These are phyloP conservation scores for Gastrophysa polygoni DNA, from an alignment of 2,888 invertebrate species.

Conservation along the genomic window DNA sequence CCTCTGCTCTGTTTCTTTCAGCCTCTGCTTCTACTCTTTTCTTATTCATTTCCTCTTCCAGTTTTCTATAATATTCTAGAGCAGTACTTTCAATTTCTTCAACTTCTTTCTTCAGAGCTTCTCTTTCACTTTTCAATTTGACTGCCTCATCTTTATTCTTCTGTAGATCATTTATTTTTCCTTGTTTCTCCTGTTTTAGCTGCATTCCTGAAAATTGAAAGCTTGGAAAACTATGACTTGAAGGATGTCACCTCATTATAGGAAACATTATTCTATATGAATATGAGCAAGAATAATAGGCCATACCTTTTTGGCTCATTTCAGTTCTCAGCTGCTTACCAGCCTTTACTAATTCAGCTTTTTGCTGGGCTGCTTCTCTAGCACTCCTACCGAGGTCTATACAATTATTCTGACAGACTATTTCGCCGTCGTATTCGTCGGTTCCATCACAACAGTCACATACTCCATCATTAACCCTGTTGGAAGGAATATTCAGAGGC, in stretches of 20 bases:
- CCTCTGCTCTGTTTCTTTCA: constrained; percentile 66
- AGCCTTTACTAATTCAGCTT: constrained; percentile 75
- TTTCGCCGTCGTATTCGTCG: constrained; percentile 75
- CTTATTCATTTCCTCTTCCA: constrained; percentile 69
- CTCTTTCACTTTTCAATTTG: constrained; percentile 77
- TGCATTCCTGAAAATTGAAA: constrained; percentile 65
- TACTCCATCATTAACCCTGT: constrained; percentile 89
- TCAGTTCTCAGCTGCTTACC: constrained; percentile 79
- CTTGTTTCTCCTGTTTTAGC: constrained; percentile 74
- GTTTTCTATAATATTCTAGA: constrained; percentile 72
- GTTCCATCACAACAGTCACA: constrained; percentile 96
- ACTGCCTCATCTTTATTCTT: constrained; percentile 80
- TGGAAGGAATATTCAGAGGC: constrained; percentile 75
- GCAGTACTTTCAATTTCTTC: constrained; percentile 78
- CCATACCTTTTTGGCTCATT: constrained; percentile 71
- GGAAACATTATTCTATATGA: too few relatives aligned
- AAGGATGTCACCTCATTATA: too few relatives aligned
- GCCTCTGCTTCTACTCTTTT: constrained; percentile 66
- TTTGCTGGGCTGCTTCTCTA: constrained; percentile 72
- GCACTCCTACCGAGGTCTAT: constrained; percentile 80
- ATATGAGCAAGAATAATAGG: not conserved
- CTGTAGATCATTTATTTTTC: constrained; percentile 72
- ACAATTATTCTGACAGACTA: constrained; percentile 77
- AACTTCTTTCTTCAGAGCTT: constrained; percentile 70
- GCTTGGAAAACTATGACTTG: too few relatives aligned